phyloP scores from a whole-genome alignment of 2,797 vertebrate species.

The Alcedo atthis region DNA sequence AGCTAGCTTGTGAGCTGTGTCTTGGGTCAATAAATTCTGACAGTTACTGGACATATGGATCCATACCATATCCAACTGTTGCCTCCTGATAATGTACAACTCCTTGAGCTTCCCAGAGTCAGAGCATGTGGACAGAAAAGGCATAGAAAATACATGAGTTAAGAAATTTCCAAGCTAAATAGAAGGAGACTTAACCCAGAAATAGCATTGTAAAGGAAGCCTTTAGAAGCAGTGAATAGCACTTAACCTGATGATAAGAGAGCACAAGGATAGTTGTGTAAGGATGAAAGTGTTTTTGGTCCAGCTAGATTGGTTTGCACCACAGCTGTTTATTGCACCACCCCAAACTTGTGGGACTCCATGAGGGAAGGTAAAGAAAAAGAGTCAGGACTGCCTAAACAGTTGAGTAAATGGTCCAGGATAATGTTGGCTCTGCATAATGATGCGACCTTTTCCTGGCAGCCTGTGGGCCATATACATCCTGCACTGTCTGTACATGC shows the following conservation, averaged over 20 bases:
- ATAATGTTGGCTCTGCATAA: background rate
- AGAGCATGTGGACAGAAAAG: background rate
- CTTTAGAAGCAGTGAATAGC: background rate
- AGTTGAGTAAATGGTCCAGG: background rate
- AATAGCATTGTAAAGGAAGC: background rate
- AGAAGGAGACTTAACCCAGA: background rate
- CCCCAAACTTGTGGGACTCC: background rate
- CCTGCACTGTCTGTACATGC: background rate
- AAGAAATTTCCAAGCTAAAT: background rate
- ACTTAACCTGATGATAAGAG: background rate
- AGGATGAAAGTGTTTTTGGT: background rate
- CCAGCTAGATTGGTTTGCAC: accelerated
- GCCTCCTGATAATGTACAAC: background rate
- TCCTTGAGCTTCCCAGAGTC: background rate
- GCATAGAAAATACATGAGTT: background rate
- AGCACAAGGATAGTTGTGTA: background rate
- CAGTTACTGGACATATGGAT: background rate
- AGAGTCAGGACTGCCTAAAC: background rate
- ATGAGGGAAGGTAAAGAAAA: background rate
- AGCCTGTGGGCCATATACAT: background rate
- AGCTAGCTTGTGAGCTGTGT: background rate
- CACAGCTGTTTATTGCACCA: background rate
- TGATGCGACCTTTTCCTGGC: background rate
- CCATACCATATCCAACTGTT: background rate
- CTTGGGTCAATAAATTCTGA: background rate